These are phyloP conservation scores for Ametastegia equiseti DNA, from an alignment of 2,888 invertebrate genomes.

Conservation along the genomic window DNA sequence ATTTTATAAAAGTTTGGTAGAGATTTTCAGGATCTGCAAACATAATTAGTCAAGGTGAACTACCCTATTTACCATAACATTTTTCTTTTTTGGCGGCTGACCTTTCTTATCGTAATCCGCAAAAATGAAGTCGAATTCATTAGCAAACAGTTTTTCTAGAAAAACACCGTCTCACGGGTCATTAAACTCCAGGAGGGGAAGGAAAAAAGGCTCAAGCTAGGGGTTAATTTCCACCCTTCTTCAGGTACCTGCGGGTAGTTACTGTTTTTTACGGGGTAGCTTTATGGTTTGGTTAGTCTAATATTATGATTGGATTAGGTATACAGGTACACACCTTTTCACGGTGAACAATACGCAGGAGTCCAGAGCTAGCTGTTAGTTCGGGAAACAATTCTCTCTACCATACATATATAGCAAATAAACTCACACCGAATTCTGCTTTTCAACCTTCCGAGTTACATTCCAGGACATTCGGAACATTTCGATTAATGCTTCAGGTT, in stretches of 20 bases:
- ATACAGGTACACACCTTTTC: too few species aligned
- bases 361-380: not conserved
- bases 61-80: not conserved
- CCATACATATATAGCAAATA: not conserved
- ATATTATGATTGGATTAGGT: slow-evolving; percentile 28
- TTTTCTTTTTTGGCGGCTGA: too few species aligned
- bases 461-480: not conserved
- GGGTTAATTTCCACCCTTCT: slow-evolving; percentile 22
- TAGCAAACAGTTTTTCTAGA: slow-evolving; percentile 29
- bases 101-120: not conserved
- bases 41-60: too few species aligned
- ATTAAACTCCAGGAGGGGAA: slow-evolving; percentile 6
- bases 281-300: slow-evolving; percentile 26
- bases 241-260: not conserved
- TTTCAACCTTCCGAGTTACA: not conserved
- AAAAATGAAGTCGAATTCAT: not conserved
- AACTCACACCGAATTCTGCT: not conserved
- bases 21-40: too few species aligned
- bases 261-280: not conserved
- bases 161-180: not conserved
- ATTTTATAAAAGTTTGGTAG: too few species aligned
- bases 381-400: slow-evolving; percentile 24
- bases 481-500: not conserved
- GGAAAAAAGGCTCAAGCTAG: not conserved
- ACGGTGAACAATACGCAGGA: not conserved